Percentiles rank a stretch among this genome's conserved stretches.
These are phyloP conservation scores for Crypturellus tataupa DNA, from an alignment of 2,797 vertebrate genomes.

Conservation along the genomic window DNA sequence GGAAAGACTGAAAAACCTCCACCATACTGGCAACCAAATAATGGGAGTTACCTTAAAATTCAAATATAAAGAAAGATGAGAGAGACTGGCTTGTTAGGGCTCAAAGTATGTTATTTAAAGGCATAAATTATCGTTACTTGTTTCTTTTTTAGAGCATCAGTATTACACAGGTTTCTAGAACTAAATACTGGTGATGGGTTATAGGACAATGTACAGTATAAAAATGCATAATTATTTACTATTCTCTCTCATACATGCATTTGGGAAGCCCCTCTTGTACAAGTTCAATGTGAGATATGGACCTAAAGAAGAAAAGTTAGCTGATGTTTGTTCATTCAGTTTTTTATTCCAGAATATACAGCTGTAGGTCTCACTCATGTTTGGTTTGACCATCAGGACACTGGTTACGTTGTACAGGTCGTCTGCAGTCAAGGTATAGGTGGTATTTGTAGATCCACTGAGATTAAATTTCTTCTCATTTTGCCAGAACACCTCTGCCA, in stretches of 20 bases:
- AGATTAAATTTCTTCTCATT: constrained; percentile 31
- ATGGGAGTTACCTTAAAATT: neutral
- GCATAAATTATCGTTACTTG: neutral
- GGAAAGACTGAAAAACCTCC: neutral
- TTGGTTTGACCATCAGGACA: constrained; percentile 74
- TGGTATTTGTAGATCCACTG: constrained; percentile 68
- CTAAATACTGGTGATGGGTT: neutral
- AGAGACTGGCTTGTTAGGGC: neutral
- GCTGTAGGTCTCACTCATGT: constrained; percentile 82
- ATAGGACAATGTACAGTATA: neutral
- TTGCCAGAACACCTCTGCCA: constrained; percentile 83
- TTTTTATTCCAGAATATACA: constrained; percentile 82
- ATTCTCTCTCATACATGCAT: too few relatives aligned
- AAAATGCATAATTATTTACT: neutral
- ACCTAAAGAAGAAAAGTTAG: constrained; percentile 82
- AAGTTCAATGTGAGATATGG: neutral
- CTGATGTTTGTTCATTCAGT: constrained; percentile 63
- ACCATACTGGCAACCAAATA: neutral
- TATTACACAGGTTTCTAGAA: neutral
- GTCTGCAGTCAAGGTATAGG: constrained; percentile 62
- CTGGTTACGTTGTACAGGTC: constrained; percentile 85
- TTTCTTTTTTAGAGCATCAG: neutral
- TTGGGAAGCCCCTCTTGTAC: neutral
- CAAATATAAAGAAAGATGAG: neutral
- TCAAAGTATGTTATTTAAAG: neutral